phyloP scores from a whole-genome alignment of 1,140 invertebrate species.

The Tyrophagus putrescentiae region DNA sequence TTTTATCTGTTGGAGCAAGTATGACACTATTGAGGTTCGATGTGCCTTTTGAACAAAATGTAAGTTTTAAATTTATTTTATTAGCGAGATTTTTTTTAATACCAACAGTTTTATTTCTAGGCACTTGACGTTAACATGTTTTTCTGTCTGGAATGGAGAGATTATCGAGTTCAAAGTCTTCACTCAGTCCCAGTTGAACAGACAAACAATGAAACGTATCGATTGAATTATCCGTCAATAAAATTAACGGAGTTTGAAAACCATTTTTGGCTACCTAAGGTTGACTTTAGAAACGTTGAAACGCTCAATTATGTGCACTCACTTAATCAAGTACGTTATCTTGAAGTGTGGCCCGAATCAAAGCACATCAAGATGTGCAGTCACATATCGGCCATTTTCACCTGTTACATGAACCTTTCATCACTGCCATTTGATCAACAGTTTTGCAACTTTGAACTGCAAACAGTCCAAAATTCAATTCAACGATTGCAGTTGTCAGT shows the following conservation, averaged over 20 bases:
- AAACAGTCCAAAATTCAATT: not conserved
- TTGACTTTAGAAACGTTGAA: not conserved
- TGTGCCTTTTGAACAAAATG: not conserved
- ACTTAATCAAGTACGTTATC: not conserved
- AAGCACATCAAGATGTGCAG: not conserved
- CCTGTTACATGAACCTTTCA: not conserved
- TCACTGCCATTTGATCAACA: conserved; percentile 11
- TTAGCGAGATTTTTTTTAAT: not conserved
- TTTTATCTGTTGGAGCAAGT: not conserved
- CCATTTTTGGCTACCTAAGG: not conserved
- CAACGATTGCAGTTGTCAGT: not conserved
- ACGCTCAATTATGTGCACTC: not conserved
- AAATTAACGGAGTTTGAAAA: not conserved
- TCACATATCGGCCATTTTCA: not conserved
- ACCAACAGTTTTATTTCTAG: not conserved
- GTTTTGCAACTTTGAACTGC: conserved; percentile 5
- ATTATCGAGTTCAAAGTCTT: not conserved
- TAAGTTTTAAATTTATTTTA: not conserved
- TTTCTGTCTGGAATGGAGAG: not conserved
- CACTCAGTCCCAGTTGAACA: not conserved
- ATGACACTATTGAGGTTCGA: not conserved
- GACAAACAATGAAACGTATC: not conserved
- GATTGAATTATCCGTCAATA: not conserved
- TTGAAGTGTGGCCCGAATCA: not conserved
- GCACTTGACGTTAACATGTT: not conserved